Evolutionary conservation across 1,140 invertebrate species (phyloP).

Genomic region (Drosophila nigrodunni): DNA sequence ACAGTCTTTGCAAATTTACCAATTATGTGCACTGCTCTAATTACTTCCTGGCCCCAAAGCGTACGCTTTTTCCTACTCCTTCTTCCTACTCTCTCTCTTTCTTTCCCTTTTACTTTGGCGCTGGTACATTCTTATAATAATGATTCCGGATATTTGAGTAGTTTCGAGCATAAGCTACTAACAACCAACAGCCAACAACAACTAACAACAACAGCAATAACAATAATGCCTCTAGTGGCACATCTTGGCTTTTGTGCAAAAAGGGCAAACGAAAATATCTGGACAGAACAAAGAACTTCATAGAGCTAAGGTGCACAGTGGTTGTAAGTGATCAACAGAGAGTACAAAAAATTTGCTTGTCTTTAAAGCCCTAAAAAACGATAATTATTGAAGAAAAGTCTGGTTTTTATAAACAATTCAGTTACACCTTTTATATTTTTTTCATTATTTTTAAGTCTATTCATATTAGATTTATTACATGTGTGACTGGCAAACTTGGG

Average conservation of each 20-base stretch:
- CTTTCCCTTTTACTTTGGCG: background rate
- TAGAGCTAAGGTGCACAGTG: slow-evolving; percentile 47
- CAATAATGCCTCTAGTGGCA: slow-evolving; percentile 51
- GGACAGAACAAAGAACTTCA: slow-evolving; percentile 58
- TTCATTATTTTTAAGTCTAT: too few species aligned
- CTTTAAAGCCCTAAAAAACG: too few species aligned
- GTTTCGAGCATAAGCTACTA: slow-evolving; percentile 74
- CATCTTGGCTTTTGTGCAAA: slow-evolving; percentile 52
- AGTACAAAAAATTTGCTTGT: background rate
- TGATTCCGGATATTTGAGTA: slow-evolving; percentile 82
- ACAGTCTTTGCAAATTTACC: slow-evolving; percentile 59
- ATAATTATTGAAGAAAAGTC: too few species aligned
- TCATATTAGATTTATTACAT: too few species aligned
- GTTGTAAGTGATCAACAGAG: background rate
- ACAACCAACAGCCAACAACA: slow-evolving; percentile 53
- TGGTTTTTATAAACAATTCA: too few species aligned
- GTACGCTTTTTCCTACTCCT: slow-evolving; percentile 38
- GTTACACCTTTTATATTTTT: too few species aligned
- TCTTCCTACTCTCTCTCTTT: background rate
- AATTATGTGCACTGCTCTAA: slow-evolving; percentile 77
- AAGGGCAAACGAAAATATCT: slow-evolving; percentile 50
- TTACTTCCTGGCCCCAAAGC: slow-evolving; percentile 72
- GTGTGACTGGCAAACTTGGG: too few species aligned
- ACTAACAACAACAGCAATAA: slow-evolving; percentile 64
- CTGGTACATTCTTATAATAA: slow-evolving; percentile 78